These are phyloP conservation scores for Narcine bancroftii DNA, from an alignment of 2,113 vertebrate genomes.

Conservation along the genomic window DNA sequence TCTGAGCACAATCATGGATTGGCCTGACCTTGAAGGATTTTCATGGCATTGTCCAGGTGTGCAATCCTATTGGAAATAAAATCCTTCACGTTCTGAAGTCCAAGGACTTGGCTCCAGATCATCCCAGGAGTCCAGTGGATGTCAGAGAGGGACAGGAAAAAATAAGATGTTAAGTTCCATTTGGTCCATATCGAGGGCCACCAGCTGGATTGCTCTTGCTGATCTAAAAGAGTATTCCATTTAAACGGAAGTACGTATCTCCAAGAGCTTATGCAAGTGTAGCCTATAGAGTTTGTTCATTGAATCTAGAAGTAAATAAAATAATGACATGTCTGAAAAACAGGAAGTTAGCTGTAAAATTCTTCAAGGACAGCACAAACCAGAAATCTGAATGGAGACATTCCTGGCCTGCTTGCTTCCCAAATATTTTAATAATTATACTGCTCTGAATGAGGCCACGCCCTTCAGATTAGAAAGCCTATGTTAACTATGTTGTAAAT, in stretches of 20 bases:
- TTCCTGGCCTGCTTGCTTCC: not conserved
- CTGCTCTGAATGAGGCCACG: not conserved
- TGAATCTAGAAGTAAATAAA: constrained; percentile 63
- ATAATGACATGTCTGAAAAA: too few species aligned
- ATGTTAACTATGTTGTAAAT: not conserved
- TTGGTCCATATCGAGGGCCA: constrained; percentile 97
- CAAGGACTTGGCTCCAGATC: constrained; percentile 89
- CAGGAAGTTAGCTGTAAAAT: not conserved
- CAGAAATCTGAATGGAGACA: not conserved
- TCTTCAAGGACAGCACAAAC: not conserved
- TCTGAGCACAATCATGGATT: constrained; percentile 90
- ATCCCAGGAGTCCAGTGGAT: constrained; percentile 96
- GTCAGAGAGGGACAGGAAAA: constrained; percentile 96
- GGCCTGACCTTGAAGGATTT: constrained; percentile 97
- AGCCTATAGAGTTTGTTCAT: constrained; percentile 61
- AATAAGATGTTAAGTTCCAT: constrained; percentile 96
- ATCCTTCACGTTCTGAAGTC: constrained; percentile 93
- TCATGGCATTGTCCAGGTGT: constrained; percentile 92
- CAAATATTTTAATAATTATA: not conserved
- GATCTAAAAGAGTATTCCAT: constrained; percentile 91
- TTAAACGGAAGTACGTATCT: constrained; percentile 97
- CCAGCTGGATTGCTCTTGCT: constrained; percentile 90
- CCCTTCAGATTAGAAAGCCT: not conserved
- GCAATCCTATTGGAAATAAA: constrained; percentile 95
- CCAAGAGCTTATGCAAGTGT: constrained; percentile 96